These are phyloP conservation scores for Corythornis madagascariensis DNA, from an alignment of 2,113 vertebrate species.

Conservation along the genomic window DNA sequence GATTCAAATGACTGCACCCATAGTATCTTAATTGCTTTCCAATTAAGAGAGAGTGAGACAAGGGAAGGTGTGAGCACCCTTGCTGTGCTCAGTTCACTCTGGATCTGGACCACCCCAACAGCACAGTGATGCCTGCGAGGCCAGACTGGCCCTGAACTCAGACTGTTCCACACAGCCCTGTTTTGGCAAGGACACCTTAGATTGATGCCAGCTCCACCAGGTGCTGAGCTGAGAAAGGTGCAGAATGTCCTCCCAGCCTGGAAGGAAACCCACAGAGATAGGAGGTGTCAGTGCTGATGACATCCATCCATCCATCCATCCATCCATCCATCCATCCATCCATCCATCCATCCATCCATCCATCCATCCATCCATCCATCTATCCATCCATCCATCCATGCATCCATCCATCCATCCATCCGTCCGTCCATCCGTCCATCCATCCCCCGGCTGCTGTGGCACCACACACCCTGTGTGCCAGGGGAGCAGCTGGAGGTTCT, in stretches of 20 bases:
- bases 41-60: not conserved
- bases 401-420: too few species aligned
- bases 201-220: not conserved
- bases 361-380: too few species aligned
- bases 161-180: too few species aligned
- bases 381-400: too few species aligned
- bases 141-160: not conserved
- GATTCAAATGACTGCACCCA: not conserved
- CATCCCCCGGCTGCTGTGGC: too few species aligned
- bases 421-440: too few species aligned
- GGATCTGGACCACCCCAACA: not conserved
- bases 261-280: not conserved
- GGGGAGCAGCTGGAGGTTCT: not conserved
- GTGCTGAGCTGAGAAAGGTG: not conserved
- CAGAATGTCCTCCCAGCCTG: not conserved
- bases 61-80: not conserved
- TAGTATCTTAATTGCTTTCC: not conserved
- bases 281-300: not conserved
- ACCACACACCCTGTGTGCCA: too few species aligned
- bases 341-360: too few species aligned
- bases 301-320: too few species aligned
- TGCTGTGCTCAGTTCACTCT: accelerated
- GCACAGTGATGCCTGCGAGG: accelerated
- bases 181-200: not conserved
- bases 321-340: too few species aligned